phyloP scores from a whole-genome alignment of 2,888 invertebrate genomes.

The Melikaiella ostensackeni region DNA sequence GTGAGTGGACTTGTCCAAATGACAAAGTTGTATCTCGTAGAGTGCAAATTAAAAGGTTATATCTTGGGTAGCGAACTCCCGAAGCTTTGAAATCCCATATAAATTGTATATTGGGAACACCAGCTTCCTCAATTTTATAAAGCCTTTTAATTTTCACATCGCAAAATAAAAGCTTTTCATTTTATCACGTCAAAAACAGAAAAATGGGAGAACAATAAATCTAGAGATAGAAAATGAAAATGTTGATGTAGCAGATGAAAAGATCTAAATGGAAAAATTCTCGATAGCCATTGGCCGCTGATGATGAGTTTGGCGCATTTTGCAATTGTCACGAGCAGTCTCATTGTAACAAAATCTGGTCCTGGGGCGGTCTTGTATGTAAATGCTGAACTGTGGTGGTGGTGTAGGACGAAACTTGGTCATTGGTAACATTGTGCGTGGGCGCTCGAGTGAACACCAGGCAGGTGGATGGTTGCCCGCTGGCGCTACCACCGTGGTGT shows the following conservation, averaged over 20 bases:
- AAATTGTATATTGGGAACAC: no score
- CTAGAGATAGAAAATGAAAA: background rate
- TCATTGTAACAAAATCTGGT: constrained; percentile 69
- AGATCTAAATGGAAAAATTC: constrained; percentile 32
- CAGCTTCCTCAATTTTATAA: no score
- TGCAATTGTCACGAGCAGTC: constrained; percentile 69
- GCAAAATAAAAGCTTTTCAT: no score
- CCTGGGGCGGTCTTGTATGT: constrained; percentile 65
- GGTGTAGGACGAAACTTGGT: constrained; percentile 43
- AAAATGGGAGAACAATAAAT: background rate
- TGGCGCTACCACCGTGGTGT: constrained; percentile 63
- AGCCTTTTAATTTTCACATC: no score
- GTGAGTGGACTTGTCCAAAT: no score
- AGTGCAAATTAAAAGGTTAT: no score
- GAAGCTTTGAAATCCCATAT: no score
- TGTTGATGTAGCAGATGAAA: constrained; percentile 5
- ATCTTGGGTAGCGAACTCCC: no score
- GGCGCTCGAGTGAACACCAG: constrained; percentile 61
- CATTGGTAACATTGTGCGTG: constrained; percentile 58
- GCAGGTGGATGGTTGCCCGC: constrained; percentile 73
- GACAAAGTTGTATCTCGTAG: no score
- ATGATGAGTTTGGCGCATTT: constrained; percentile 65
- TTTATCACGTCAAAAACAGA: background rate
- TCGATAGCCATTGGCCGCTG: constrained; percentile 48
- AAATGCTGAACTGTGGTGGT: background rate